Evolutionary conservation across 2,888 invertebrate genomes (phyloP), one percentile per base, ranked within the genome.

Genomic region (Tribolium freemani): DNA sequence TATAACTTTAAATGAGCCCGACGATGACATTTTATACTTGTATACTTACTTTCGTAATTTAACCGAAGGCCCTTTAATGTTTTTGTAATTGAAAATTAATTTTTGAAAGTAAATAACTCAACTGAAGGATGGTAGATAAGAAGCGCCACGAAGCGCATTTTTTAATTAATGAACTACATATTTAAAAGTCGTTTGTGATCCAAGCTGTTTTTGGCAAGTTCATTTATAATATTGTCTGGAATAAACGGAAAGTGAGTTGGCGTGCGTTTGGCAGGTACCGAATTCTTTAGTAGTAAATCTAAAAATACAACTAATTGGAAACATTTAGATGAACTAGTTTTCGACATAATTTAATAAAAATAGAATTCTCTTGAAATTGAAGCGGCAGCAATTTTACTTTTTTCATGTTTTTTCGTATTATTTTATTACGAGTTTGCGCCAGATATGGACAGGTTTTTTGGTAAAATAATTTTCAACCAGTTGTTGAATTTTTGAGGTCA

Each of bases 221-320:
- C 8, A 38, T 38, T 38, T 38, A 38, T 38, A 5, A 38, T 38
- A n/a, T 38, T n/a, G 38, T 38, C 38, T 8, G 38, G n/a, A 38
- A 38, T 38, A 38, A 8, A 38, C 9, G 3, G n/a, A n/a, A 38
- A 6, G 8, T 56, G 56, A 11, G 30, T 31, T 4, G 57, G 44
- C 16, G n/a, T 45, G 9, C 8, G 31, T 9, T 38, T 38, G 38
- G 38, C 38, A 38, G 38, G 38, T 38, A 38, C n/a, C n/a, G 21
- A 16, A 31, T 11, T 56, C 10, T 56, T 56, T 56, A 58, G 44
- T 58, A 45, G 13, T 38, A 58, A 45, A n/a, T 20, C 58, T 58
- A 58, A 58, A 58, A 58, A 58, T 58, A 58, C 11, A 56, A 56
- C 11, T 45, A 9, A 20, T 44, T n/a, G 58, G 16, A 20, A 9